Conservation (phyloP, 2,797 vertebrate genomes). For the Emys orbicularis region DNA sequence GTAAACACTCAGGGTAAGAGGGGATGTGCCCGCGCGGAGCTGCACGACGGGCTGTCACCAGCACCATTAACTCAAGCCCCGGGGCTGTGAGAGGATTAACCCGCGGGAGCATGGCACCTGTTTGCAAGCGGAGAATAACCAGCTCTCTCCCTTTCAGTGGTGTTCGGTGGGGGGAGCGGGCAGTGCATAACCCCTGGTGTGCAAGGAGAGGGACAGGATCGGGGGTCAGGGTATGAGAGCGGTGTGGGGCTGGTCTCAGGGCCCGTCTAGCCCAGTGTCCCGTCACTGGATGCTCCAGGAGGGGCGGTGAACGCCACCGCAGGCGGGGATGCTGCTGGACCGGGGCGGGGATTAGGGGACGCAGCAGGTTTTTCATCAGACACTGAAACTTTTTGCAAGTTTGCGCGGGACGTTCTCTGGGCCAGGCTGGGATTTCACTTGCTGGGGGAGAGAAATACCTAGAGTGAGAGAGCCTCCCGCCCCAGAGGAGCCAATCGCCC, state of each 20-base stretch:
- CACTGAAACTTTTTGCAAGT: no score
- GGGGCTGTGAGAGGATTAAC: background rate
- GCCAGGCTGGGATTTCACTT: background rate
- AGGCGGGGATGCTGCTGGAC: no score
- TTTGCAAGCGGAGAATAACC: background rate
- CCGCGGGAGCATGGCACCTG: background rate
- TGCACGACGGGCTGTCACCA: background rate
- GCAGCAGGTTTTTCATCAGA: no score
- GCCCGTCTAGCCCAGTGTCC: no score
- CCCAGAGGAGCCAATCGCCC: no score
- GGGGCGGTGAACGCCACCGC: no score
- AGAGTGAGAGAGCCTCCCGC: background rate
- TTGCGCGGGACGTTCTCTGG: background rate
- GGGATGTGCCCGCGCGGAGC: conserved; percentile 58
- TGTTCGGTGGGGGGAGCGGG: background rate
- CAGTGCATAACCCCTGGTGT: background rate
- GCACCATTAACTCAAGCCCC: background rate
- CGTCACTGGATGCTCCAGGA: no score
- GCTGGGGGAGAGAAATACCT: background rate
- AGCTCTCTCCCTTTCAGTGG: background rate
- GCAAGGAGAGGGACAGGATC: background rate
- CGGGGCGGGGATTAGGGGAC: no score
- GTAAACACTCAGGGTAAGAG: conserved; percentile 93
- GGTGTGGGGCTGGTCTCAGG: no score
- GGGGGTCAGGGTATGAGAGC: no score